Percentiles rank a stretch among this genome's conserved stretches.
Evolutionary conservation across 37 sponge, comb jelly and placozoan species (phyloP).

Genomic region (Agelas oroides): DNA sequence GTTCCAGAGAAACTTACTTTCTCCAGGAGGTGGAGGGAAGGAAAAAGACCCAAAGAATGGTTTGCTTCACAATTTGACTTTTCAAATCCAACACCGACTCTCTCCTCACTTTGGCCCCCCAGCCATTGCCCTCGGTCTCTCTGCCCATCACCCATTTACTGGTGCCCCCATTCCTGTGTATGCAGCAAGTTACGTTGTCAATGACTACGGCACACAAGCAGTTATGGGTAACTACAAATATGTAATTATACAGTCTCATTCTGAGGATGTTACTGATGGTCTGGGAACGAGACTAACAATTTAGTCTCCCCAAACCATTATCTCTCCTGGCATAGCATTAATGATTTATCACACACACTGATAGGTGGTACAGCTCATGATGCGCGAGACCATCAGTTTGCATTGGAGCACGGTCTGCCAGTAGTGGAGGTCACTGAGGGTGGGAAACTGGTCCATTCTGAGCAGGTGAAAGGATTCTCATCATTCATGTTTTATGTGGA

Average conservation of each 20-base stretch:
- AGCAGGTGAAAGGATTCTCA: background rate
- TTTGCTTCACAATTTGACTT: background rate
- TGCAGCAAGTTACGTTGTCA: conserved; percentile 73
- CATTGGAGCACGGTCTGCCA: conserved; percentile 41
- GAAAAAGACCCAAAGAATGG: too few relatives aligned
- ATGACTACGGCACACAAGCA: conserved; percentile 75
- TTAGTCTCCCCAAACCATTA: too few relatives aligned
- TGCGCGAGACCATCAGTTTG: conserved; percentile 77
- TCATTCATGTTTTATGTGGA: background rate
- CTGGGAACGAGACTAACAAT: too few relatives aligned
- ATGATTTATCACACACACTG: background rate
- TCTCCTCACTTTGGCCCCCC: too few relatives aligned
- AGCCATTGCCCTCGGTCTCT: conserved; percentile 57
- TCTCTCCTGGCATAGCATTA: too few relatives aligned
- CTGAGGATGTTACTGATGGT: too few relatives aligned
- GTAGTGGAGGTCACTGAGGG: conserved; percentile 28
- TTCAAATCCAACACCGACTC: too few relatives aligned
- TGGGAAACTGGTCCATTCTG: conserved; percentile 27
- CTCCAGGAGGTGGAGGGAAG: too few relatives aligned
- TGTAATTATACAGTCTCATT: too few relatives aligned
- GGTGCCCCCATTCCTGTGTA: conserved; percentile 64
- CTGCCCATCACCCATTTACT: conserved; percentile 76
- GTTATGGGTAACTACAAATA: conserved; percentile 79
- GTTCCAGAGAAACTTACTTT: too few relatives aligned
- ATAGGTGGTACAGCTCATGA: conserved; percentile 82